These are phyloP conservation scores for Tetranychus cinnabarinus DNA, from an alignment of 1,140 invertebrate species.

Conservation along the genomic window DNA sequence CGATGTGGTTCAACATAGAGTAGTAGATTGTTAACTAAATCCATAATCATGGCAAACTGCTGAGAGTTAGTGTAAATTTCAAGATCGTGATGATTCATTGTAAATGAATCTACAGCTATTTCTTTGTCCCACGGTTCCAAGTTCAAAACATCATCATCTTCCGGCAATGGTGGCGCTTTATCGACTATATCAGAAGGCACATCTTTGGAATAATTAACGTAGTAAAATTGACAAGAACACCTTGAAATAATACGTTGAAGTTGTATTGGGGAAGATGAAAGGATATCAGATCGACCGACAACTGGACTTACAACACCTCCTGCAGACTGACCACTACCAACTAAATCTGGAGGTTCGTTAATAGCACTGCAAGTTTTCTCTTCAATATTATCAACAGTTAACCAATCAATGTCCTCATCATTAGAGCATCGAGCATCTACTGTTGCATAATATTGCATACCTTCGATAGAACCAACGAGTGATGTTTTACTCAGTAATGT, in stretches of 20 bases:
- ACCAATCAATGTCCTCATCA: conserved; percentile 63
- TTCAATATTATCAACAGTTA: conserved; percentile 72
- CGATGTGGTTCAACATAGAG: conserved; percentile 86
- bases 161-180: conserved; percentile 30
- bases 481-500: conserved; percentile 77
- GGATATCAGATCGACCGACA: conserved; percentile 35
- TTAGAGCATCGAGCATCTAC: conserved; percentile 53
- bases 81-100: conserved; percentile 89
- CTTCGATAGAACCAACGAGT: conserved; percentile 78
- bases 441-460: conserved; percentile 97
- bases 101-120: conserved; percentile 82
- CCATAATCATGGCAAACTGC: conserved; percentile 81
- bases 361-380: conserved; percentile 37
- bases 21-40: conserved; percentile 88
- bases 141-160: conserved; percentile 8
- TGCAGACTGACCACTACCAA: conserved; percentile 82
- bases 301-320: conserved; percentile 79
- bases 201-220: conserved; percentile 70
- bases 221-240: conserved; percentile 94
- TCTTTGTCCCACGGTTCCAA: conserved; percentile 29
- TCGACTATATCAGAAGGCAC: conserved; percentile 39
- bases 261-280: conserved; percentile 25
- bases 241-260: conserved; percentile 84
- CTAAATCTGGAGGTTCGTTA: conserved; percentile 55
- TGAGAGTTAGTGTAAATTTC: conserved; percentile 90